Percentiles rank a stretch among this genome's conserved stretches.
These are phyloP conservation scores for Theocolax elegans DNA, from an alignment of 1,140 invertebrate species.

Conservation along the genomic window DNA sequence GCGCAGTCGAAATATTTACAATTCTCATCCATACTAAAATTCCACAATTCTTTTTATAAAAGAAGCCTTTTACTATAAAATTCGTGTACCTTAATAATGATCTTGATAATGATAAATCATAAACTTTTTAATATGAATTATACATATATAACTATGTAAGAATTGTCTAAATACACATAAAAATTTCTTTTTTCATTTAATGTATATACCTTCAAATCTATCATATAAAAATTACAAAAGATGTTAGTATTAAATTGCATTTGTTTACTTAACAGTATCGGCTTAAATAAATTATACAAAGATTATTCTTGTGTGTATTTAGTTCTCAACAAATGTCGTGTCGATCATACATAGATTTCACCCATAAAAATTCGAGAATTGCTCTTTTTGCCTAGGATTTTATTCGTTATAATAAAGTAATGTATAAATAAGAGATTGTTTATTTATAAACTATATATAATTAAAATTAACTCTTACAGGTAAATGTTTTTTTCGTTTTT, in stretches of 20 bases:
- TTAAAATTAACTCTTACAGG: no score
- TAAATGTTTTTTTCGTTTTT: no score
- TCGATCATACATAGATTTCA: no score
- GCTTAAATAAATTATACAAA: constrained; percentile 2
- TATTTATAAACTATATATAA: no score
- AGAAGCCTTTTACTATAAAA: constrained; percentile 35
- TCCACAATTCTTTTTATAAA: constrained; percentile 37
- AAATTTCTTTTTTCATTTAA: constrained; percentile 25
- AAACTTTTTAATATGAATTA: constrained; percentile 43
- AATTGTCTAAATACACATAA: constrained; percentile 19
- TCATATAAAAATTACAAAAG: constrained; percentile 32
- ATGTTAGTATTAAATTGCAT: no score
- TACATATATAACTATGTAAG: constrained; percentile 17
- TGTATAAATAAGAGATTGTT: no score
- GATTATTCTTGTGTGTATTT: constrained; percentile 25
- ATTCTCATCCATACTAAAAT: constrained; percentile 28
- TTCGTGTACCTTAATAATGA: constrained; percentile 21
- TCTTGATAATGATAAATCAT: constrained; percentile 23
- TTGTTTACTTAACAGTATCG: no score
- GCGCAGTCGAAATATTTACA: constrained; percentile 39
- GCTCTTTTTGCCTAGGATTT: no score
- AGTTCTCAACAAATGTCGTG: no score
- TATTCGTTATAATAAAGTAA: no score
- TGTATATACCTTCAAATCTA: background rate
- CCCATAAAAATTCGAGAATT: no score